Evolutionary conservation across 2,797 vertebrate genomes (phyloP), one percentile per base, ranked within the genome.

Genomic region (Ctenochaetus hawaiiensis): DNA sequence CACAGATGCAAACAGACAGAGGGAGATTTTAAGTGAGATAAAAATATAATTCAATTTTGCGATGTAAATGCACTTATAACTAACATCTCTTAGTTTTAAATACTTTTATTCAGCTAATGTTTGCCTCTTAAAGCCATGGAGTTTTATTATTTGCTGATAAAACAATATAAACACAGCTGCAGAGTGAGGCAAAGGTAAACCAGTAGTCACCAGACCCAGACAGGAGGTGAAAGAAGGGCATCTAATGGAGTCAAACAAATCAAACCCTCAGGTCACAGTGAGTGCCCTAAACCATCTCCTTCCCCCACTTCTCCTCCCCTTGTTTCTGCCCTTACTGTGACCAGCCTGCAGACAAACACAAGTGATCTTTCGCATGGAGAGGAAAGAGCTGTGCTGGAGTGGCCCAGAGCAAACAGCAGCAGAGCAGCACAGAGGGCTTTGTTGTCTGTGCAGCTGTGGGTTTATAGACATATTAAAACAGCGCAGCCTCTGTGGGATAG

Each of bases 351-450:
- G 89, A 84, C 69, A 73, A 69, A 70, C 63, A 58, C 61, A 5
- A 73, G 37, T 65, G 70, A 58, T 80, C 58, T 78, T 76, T 54
- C 2, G 17, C 1, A 1, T 41, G 43, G 30, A 26, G 74, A 56
- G 41, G 4, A 30, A 16, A 61, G 20, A 4, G 48, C 72, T 16
- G 74, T 17, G 56, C 76, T 63, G 52, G 56, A 75, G 75, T 18
- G 23, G 85, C 88, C 72, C 70, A 47, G 64, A 82, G 88, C 88
- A 58, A 75, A 86, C 67, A 12, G 45, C 11, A 44, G 48, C 34
- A 18, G 66, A 72, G 75, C 77, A 26, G 76, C 76, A 67, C 78
- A 83, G 57, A 64, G 43, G 80, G 67, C 82, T 91, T 92, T 91
- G 89, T 91, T 89, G 84, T 83, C 73, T 74, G 75, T 60, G 79